Evolutionary conservation across 2,113 vertebrate genomes (phyloP), one percentile per base, ranked within the genome.

Genomic region (Junco hyemalis): DNA sequence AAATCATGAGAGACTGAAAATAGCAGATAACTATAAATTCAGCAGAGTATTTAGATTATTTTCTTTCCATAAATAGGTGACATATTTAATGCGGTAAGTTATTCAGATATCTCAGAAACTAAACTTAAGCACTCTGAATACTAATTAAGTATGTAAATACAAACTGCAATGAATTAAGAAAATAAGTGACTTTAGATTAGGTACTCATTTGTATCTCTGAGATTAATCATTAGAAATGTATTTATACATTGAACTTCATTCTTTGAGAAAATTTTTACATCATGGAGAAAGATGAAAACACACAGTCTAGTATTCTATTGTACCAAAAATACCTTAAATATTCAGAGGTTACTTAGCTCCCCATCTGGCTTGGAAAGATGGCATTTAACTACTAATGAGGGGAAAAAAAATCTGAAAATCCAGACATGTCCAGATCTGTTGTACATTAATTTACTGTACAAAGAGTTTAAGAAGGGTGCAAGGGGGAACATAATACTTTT

Each of bases 1-100:
- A 92, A 96, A 94, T 92, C 90, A 84, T 84, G 4, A 88, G 21
- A 76, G 38, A 89, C 68, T 84, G 80, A 90, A 95, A 96, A 89
- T 25, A 88, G 40, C 29, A 88, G 47, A 35, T 61, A 88, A 92
- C 76, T 95, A 38, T 57, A 95, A 70, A 92, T 91, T 97, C 86
- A 68, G 53, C 12, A 24, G 60, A 72, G 51, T 87, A 25, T 90
- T 83, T 63, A 79, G 74, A 26, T 57, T 77, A 66, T 73, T 96
- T 84, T 72, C 28, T 93, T 84, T 82, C 12, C 24, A 45, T 69
- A 73, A 88, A 92, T 54, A 85, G 71, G 65, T 77, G 35, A 59
- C 45, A 14, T 16, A 86, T 42, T 50, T 89, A 83, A 50, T 23
- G 29, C 48, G 28, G 19, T 29, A 94, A 86, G n/a, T 76, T 87